Conservation (phyloP, 2,113 vertebrate genomes). For the Lathamus discolor region DNA sequence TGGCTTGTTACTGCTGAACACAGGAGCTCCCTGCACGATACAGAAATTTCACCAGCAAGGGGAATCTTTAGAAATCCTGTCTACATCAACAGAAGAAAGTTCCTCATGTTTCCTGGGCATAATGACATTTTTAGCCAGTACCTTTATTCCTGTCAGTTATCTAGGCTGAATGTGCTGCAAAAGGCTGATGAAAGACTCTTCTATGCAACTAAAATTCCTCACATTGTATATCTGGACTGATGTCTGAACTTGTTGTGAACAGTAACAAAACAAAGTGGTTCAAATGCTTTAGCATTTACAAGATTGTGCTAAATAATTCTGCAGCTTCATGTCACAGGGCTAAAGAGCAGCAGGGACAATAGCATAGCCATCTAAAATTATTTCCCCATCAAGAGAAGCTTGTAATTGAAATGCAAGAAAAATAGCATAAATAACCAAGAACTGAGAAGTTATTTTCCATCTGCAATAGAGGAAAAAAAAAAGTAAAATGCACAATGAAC, state of each 20-base stretch:
- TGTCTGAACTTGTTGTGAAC: conserved; percentile 32
- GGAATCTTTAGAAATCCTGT: not conserved
- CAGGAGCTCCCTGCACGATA: not conserved
- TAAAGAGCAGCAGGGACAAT: not conserved
- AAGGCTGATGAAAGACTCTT: not conserved
- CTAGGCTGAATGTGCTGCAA: not conserved
- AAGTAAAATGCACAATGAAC: not conserved
- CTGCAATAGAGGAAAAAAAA: not conserved
- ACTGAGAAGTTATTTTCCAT: not conserved
- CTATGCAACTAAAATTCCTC: not conserved
- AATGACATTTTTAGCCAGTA: conserved; percentile 18
- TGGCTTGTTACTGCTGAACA: not conserved
- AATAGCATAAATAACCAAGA: not conserved
- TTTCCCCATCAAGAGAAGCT: not conserved
- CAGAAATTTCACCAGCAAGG: conserved; percentile 8
- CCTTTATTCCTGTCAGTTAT: not conserved
- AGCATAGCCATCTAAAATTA: not conserved
- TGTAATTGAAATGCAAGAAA: not conserved
- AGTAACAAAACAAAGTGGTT: not conserved
- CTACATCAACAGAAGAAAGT: not conserved
- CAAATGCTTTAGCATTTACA: not conserved
- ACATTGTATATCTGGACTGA: not conserved
- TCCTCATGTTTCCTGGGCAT: not conserved
- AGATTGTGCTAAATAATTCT: not conserved
- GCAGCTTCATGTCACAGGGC: not conserved